Evolutionary conservation across 1,140 invertebrate genomes (phyloP).

Genomic region (Lysiphlebus fabarum): DNA sequence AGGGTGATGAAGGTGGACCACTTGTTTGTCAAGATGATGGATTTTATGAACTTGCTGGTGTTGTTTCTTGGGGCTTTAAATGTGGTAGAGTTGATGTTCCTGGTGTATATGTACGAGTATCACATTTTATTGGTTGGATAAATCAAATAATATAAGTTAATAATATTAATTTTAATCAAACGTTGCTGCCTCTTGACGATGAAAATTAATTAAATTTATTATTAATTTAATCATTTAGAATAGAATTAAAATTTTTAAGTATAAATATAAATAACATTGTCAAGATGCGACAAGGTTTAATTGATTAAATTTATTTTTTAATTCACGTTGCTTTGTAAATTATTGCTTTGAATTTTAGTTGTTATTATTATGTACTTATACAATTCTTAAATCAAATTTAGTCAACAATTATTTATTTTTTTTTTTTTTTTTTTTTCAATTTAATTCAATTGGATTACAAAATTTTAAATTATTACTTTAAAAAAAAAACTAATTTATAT

Average conservation of each 20-base stretch:
- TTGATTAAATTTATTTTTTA: background rate
- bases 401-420: background rate
- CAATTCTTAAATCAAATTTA: background rate
- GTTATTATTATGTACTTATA: background rate
- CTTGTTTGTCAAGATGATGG: slow-evolving; percentile 89
- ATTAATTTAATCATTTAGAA: too few species aligned
- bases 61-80: slow-evolving; percentile 91
- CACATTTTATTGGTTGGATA: slow-evolving; percentile 93
- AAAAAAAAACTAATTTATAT: too few species aligned
- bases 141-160: slow-evolving; percentile 96
- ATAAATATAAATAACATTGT: slow-evolving; percentile 20
- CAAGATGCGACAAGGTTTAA: slow-evolving; percentile 26
- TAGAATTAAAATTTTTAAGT: too few species aligned
- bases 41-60: slow-evolving; percentile 84
- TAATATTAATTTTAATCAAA: slow-evolving; percentile 52
- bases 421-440: background rate
- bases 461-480: too few species aligned
- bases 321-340: slow-evolving; percentile 22
- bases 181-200: slow-evolving; percentile 29
- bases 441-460: too few species aligned
- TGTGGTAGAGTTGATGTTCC: slow-evolving; percentile 85
- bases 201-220: slow-evolving; percentile 9
- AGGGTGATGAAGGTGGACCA: slow-evolving; percentile 89
- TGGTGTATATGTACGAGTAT: slow-evolving; percentile 91
- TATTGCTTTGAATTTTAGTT: slow-evolving; percentile 16